Percentiles rank a stretch among this genome's conserved stretches.
These are phyloP conservation scores for Micoletzkya japonica DNA, from an alignment of 2,888 invertebrate genomes.

Conservation along the genomic window DNA sequence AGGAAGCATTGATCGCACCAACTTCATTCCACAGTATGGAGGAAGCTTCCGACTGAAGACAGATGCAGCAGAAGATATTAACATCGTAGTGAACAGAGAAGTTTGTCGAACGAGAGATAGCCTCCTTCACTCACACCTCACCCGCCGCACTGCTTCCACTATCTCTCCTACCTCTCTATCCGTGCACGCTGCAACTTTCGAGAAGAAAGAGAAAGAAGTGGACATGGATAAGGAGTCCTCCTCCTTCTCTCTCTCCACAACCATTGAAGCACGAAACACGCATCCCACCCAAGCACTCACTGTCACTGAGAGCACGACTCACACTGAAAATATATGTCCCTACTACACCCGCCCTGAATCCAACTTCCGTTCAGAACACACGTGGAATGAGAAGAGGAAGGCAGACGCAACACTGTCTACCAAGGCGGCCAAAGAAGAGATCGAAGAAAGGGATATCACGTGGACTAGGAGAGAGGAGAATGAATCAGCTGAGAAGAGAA, in stretches of 20 bases:
- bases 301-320: conserved; percentile 23
- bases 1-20: conserved; percentile 16
- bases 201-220: not conserved
- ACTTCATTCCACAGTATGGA: conserved; percentile 34
- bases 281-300: conserved; percentile 13
- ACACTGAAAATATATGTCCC: conserved; percentile 38
- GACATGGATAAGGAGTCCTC: not conserved
- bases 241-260: not conserved
- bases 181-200: not conserved
- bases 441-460: conserved; percentile 30
- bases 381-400: conserved; percentile 38
- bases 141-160: not conserved
- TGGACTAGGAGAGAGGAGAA: conserved; percentile 7
- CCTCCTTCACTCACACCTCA: not conserved
- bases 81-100: conserved; percentile 18
- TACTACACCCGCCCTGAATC: conserved; percentile 42
- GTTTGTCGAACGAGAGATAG: conserved; percentile 1
- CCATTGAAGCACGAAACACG: not conserved
- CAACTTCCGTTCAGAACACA: conserved; percentile 44
- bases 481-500: conserved; percentile 33
- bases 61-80: conserved; percentile 51
- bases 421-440: conserved; percentile 41
- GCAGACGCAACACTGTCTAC: conserved; percentile 46
- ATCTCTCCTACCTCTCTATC: conserved; percentile 14
- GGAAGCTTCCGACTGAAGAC: conserved; percentile 45